Conservation (phyloP, 2,888 invertebrate species). For the Blastobasis lacticolella region DNA sequence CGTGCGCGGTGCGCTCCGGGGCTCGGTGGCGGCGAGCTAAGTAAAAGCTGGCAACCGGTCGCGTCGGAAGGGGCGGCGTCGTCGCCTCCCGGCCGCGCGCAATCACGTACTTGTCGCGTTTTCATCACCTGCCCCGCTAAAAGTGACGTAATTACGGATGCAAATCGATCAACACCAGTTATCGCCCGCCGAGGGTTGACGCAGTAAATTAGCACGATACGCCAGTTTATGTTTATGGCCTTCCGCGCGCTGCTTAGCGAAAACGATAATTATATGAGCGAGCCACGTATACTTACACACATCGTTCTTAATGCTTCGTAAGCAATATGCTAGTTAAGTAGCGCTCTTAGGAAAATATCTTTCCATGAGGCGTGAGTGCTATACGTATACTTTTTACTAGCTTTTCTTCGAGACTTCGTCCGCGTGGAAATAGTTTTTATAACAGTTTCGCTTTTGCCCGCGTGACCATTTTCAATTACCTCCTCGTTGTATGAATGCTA, state of each 20-base stretch:
- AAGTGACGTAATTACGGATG: slow-evolving; percentile 72
- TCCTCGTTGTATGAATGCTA: too few species aligned
- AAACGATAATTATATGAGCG: slow-evolving; percentile 45
- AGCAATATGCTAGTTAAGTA: neutral
- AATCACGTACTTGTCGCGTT: slow-evolving; percentile 69
- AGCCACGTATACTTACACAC: neutral
- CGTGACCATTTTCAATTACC: too few species aligned
- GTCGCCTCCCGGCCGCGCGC: slow-evolving; percentile 34
- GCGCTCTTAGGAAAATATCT: neutral
- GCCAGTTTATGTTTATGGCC: slow-evolving; percentile 61
- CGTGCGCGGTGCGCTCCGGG: neutral
- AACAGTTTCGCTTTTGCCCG: too few species aligned
- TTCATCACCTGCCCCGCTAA: slow-evolving; percentile 69
- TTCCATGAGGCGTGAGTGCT: too few species aligned
- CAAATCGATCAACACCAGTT: slow-evolving; percentile 71
- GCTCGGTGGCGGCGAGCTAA: slow-evolving; percentile 18
- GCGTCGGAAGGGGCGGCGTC: slow-evolving; percentile 55
- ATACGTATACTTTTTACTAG: too few species aligned
- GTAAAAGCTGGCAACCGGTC: slow-evolving; percentile 58
- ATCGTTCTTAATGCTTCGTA: neutral
- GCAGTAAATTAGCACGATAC: slow-evolving; percentile 66
- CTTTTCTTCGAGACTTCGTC: too few species aligned
- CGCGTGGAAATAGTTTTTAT: too few species aligned
- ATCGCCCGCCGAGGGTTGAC: slow-evolving; percentile 64
- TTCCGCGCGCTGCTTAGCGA: slow-evolving; percentile 54